These are phyloP conservation scores for Oppia nitens DNA, from an alignment of 1,140 invertebrate species.

Conservation along the genomic window DNA sequence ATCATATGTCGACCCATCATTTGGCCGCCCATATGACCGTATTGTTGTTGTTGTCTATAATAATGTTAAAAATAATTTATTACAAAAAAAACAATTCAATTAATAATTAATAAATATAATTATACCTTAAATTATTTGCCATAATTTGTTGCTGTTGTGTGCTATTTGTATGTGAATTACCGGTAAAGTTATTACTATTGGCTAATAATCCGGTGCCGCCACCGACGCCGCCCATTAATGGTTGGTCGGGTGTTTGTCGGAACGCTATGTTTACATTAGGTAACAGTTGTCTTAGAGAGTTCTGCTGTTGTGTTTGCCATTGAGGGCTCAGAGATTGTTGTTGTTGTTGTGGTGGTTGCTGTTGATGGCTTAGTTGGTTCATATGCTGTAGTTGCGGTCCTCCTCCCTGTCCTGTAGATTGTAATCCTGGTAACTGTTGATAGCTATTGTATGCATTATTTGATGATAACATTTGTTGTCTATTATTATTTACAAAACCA, in stretches of 20 bases:
- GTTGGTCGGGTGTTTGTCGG: neutral
- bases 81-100: neutral
- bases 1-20: neutral
- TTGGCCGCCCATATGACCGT: neutral
- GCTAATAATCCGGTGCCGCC: neutral
- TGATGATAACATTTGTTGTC: neutral
- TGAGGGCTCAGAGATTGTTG: neutral
- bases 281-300: conserved; percentile 14
- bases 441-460: neutral
- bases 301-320: neutral
- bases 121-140: neutral
- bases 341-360: neutral
- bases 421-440: neutral
- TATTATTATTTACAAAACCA: neutral
- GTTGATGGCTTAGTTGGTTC: neutral
- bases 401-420: neutral
- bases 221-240: neutral
- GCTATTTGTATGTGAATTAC: neutral
- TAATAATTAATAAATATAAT: neutral
- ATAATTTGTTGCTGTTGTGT: neutral
- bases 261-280: conserved; percentile 18
- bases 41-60: neutral
- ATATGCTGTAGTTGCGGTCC: neutral
- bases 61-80: neutral
- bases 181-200: neutral